Evolutionary conservation across 2,797 vertebrate species (phyloP), one percentile per base, ranked within the genome.

Genomic region (Fundulus diaphanus): DNA sequence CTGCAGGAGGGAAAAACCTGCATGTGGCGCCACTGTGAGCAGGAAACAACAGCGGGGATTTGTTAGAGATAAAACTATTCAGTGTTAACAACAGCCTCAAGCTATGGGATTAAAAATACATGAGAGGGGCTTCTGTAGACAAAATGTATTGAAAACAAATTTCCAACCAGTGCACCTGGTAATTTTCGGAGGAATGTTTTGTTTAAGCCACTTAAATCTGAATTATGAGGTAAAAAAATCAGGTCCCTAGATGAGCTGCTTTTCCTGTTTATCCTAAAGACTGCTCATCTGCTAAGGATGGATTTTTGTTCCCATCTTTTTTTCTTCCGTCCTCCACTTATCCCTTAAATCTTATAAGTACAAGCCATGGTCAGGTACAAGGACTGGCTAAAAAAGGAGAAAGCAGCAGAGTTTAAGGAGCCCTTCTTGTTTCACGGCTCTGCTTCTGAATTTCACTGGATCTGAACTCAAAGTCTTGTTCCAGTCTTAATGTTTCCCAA

Each of bases 21-120:
- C 40, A 42, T 46, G 71, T 46, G 48, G 37, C 33, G 8, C 51
- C 49, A 48, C 9, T 49, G 61, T 69, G 78, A 24, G 69, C 65
- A 3, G 33, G 54, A 67, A 65, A 71, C 37, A 61, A 65, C 42
- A 22, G 46, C 16, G 24, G 27, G 57, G 61, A 77, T 65, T 49
- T 22, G 48, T 5, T 40, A 72, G 70, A 35, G 59, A 75, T n/a
- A 22, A 82, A 69, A 24, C 33, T 63, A 40, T 73, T 79, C 49
- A 9, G n/a, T 71, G 59, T 40, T 70, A 74, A 71, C n/a, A 54
- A 65, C 7, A 16, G 24, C 67, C 18, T 52, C 40, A 40, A 70
- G 31, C 33, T 56, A 20, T 46, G 37, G 31, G 42, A 40, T 78
- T 61, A 51, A 29, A 74, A 69, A 57, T 27, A 20, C 2, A n/a